phyloP scores from a whole-genome alignment of 2,797 vertebrate species.

The Vultur gryphus region DNA sequence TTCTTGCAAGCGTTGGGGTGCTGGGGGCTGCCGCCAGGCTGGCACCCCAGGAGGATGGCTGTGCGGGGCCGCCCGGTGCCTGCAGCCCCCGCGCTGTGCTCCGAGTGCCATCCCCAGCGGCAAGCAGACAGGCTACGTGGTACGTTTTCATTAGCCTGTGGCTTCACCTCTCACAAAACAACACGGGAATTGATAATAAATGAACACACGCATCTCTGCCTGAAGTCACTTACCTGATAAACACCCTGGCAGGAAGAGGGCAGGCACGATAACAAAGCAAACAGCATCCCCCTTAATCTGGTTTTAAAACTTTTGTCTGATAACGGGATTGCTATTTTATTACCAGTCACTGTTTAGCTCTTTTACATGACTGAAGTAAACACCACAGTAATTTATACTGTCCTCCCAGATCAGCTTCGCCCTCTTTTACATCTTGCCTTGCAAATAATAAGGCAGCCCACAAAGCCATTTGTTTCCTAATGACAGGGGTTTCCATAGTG shows the following conservation, averaged over 20 bases:
- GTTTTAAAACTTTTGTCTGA: slow-evolving; percentile 20
- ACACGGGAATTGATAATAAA: neutral
- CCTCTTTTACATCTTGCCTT: slow-evolving; percentile 66
- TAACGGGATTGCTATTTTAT: slow-evolving; percentile 61
- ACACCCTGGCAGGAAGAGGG: neutral
- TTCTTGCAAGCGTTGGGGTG: rapidly evolving
- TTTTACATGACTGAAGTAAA: slow-evolving; percentile 40
- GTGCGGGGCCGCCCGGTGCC: neutral
- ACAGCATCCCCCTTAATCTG: neutral
- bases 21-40: neutral
- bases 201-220: neutral
- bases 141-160: neutral
- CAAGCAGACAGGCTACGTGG: rapidly evolving
- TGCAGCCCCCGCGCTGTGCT: neutral
- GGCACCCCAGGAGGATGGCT: rapidly evolving
- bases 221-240: neutral
- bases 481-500: slow-evolving; percentile 62
- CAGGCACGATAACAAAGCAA: neutral
- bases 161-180: neutral
- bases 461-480: slow-evolving; percentile 70
- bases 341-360: slow-evolving; percentile 58
- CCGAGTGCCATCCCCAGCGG: neutral
- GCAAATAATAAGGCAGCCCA: slow-evolving; percentile 58
- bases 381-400: slow-evolving; percentile 56
- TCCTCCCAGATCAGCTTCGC: slow-evolving; percentile 61